Base-by-base conservation (phyloP, 2,888 invertebrate species). In the Acanthococcus lagerstroemiae region DNA sequence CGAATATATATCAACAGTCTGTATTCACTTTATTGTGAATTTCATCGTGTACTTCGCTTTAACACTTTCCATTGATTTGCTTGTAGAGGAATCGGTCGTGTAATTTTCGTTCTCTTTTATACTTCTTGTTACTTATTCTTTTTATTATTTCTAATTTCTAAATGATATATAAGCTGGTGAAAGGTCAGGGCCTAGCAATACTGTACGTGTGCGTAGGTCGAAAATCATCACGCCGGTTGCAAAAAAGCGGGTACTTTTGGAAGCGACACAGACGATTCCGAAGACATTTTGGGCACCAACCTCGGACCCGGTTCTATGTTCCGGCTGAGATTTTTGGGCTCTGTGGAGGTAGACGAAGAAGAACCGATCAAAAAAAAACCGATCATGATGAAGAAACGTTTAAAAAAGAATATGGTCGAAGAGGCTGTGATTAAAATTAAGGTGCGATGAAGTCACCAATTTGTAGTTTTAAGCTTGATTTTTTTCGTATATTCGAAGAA, bases 381-480 rank as follows among this genome's bases (percentile, higher is more conserved):
- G 27, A 78, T 78, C 71, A 79, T 85, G 73, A 81, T 85, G 73
- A 80, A 86, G 74, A 84, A 86, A 78, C 81, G 88, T 74, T 86
- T 83, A 80, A 88, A 88, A 85, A 88, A 88, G 83, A 84, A 86
- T 80, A 88, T 88, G 88, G 88, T 89, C 75, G 88, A 88, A 80
- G 87, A 88, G 78, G 88, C 89, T 74, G 88, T 88, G 79, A 84
- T 84, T 78, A 88, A 87, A 80, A 87, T 88, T 76, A 88, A 89
- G 88, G 88, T 88, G 83, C 63, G 63, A 52, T 22, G 24, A 50
- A 63, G 52, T 52, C 54, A 27, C 54, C 63, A 52, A 24, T 52
- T 63, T 22, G 50, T 61, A 61, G 5, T 9, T 48, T 61, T 61
- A 30, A 50, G 48, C 26, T 61, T 61, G 27, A 50, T 24, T 54